Evolutionary conservation across 2,888 invertebrate species (phyloP), one percentile per base, ranked within the genome.

Genomic region (Boloria euphrosyne): DNA sequence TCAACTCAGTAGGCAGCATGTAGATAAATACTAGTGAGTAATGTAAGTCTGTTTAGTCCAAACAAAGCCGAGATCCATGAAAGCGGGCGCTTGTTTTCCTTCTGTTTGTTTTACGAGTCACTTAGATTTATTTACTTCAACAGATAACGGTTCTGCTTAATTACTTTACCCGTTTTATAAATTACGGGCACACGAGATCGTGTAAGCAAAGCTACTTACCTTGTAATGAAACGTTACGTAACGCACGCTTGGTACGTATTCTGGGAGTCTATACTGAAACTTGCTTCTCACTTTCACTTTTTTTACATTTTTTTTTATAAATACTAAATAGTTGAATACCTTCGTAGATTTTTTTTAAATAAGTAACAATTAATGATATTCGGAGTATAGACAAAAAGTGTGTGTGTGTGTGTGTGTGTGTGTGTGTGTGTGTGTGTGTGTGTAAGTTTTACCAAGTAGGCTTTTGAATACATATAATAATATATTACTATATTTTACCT

Each of bases 91-190:
- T 75, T 70, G 73, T 79, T 75, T 81, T 79, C 76, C 78, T 80
- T 74, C 73, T 81, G 81, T 85, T 85, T 81, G 78, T 78, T 85
- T 85, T 80, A 85, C 79, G 80, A 81, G 80, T 76, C 75, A 77
- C 75, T 77, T 74, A 77, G 78, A 84, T 85, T 81, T 87, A 86
- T 85, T 83, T 85, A 81, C 82, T 82, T 82, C 76, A 76, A 74
- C 71, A 81, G 80, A 83, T 87, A 87, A 84, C 87, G 82, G 86
- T 81, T 78, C 74, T 22, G 74, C 84, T 87, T 87, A 83, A 87
- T 86, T 86, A 80, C 85, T 81, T 80, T 79, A 80, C 74, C 81
- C 81, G 82, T 74, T 83, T 79, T 76, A 77, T 83, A 81, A 59
- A 86, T 84, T 81, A 79, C 74, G 61, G 52, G 64, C 60, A 52